Percentiles rank a stretch among this genome's conserved stretches.
phyloP scores from a whole-genome alignment of 2,797 vertebrate genomes.

The Babyrousa celebensis region DNA sequence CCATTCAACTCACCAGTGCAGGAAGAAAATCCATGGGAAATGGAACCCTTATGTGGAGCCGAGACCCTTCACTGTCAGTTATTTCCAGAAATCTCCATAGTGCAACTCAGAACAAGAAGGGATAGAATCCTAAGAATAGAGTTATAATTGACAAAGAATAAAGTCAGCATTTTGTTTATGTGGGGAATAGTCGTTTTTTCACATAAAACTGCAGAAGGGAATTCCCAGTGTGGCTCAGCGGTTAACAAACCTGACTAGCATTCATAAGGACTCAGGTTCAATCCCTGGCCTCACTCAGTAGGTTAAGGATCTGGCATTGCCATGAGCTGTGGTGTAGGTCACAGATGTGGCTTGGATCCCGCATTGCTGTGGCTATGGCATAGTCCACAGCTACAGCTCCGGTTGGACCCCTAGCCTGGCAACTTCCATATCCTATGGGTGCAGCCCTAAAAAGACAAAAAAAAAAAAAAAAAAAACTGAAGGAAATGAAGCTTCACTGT shows the following conservation, averaged over 20 bases:
- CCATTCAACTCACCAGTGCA: not conserved
- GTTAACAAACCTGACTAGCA: too few relatives aligned
- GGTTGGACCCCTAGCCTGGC: too few relatives aligned
- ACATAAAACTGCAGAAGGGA: not conserved
- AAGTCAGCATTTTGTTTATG: conserved; percentile 3
- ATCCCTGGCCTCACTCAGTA: too few relatives aligned
- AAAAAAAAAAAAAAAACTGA: not conserved
- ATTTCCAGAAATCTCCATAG: not conserved
- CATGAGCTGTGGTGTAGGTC: too few relatives aligned
- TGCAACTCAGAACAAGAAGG: not conserved
- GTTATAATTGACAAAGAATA: not conserved
- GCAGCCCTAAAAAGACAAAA: too few relatives aligned
- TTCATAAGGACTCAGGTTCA: too few relatives aligned
- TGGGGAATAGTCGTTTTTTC: not conserved
- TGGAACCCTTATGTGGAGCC: not conserved
- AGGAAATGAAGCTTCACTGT: not conserved
- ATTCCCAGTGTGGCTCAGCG: too few relatives aligned
- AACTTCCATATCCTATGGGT: too few relatives aligned
- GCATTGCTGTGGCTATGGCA: too few relatives aligned
- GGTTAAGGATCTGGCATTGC: too few relatives aligned
- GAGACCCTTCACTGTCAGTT: not conserved
- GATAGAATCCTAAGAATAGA: not conserved
- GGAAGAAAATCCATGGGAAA: not conserved
- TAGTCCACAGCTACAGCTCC: too few relatives aligned
- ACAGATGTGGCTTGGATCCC: too few relatives aligned